Evolutionary conservation across 1,140 invertebrate species (phyloP), one percentile per base, ranked within the genome.

Genomic region (Lerema accius): DNA sequence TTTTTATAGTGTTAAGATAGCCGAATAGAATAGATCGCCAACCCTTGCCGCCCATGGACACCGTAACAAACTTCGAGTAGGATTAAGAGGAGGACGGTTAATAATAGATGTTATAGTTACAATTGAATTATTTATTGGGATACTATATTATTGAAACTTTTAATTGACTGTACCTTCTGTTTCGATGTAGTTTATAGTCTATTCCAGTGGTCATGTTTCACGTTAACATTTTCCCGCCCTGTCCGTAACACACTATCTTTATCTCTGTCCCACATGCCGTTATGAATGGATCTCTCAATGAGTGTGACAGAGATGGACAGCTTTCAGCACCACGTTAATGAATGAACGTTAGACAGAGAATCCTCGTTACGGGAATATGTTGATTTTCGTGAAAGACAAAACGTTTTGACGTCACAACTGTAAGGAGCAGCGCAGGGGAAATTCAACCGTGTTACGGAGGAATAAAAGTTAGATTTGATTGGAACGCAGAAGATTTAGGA

Each of bases 351-450:
- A 46, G 17, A 46, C 9, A 32, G 28, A 9, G 28, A 32, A 32
- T 32, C n/a, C 43, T 53, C 35, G 23, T 56, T 56, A 43, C 51
- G n/a, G 40, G 13, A 42, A 56, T 16, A 43, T 56, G 51, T 56
- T 56, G 50, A 56, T 56, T 56, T 43, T 56, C 39, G 40, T 9
- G 40, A 43, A 56, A 15, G 37, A n/a, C 10, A 37, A 40, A 40
- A 19, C 16, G 37, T 42, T 42, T 3, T 14, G 32, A 46, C n/a
- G 43, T 23, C 43, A 23, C 1, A 23, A 23, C 15, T 16, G n/a
- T 4, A 17, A 0, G 2, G 4, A 6, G 16, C 0, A 23, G 17
- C 10, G 10, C 10, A 23, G 11, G 13, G 3, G 17, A 46, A 46
- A 46, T 11, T 35, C 2, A 15, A 11, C 0, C 46, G 1, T 49